Percentiles rank a stretch among this genome's conserved stretches.
Conservation (phyloP, 1,140 invertebrate genomes). For the Penaeus vannamei region DNA sequence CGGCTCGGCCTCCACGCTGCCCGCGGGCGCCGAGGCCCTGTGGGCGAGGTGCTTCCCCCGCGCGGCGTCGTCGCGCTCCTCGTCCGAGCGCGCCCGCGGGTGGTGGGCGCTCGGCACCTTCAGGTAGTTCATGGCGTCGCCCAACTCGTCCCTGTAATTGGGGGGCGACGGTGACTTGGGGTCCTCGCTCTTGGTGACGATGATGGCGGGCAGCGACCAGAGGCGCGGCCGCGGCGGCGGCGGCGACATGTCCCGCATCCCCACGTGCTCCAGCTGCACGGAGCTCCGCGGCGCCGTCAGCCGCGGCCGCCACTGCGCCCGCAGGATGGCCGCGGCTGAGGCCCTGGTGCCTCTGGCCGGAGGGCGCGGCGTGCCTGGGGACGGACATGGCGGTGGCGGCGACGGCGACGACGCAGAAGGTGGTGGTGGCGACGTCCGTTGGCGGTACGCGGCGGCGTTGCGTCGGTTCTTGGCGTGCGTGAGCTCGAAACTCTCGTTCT, state of each 20-base stretch:
- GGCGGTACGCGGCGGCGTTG: background rate
- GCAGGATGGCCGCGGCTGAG: background rate
- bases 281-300: background rate
- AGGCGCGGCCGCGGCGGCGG: conserved; percentile 52
- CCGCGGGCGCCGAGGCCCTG: background rate
- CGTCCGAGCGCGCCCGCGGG: background rate
- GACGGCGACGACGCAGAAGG: conserved; percentile 33
- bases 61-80: background rate
- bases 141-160: conserved; percentile 17
- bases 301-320: conserved; percentile 5
- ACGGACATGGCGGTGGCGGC: background rate
- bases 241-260: conserved; percentile 31
- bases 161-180: conserved; percentile 43
- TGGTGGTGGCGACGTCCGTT: background rate
- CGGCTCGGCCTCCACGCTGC: background rate
- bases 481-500: conserved; percentile 20
- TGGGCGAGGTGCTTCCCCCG: too few species aligned
- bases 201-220: conserved; percentile 57
- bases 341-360: conserved; percentile 1
- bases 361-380: background rate
- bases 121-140: conserved; percentile 56
- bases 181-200: conserved; percentile 52
- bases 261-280: conserved; percentile 51
- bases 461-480: conserved; percentile 7
- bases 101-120: conserved; percentile 40